Evolutionary conservation across 2,888 invertebrate genomes (phyloP), one percentile per base, ranked within the genome.

Genomic region (Odontocolon sp.): DNA sequence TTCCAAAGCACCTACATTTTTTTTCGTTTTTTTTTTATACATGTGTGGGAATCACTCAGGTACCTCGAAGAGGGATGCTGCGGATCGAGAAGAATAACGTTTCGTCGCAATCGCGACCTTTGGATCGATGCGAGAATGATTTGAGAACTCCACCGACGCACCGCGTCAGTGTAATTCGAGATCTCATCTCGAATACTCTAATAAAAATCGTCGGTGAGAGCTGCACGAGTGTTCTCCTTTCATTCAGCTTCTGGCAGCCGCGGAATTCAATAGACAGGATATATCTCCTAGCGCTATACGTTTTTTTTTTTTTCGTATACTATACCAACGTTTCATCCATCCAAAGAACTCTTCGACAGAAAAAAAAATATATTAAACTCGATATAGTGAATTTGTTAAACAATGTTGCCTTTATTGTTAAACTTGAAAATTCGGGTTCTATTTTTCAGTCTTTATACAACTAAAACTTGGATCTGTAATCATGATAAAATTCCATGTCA

Each of bases 121-220:
- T 67, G 67, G 26, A 47, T 67, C 54, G 47, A 33, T 26, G 21
- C 47, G 33, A 14, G 9, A 2, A 33, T 18, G 3, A 47, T 16
- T 26, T 54, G 28, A 21, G 47, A 56, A 71, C 23, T 47, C 31
- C 52, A 23, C n/a, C 54, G 67, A 45, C 45, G 54, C 33, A 26
- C 47, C 67, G 68, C 56, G 33, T 40, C 63, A 47, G 42, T 72
- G 84, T 85, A 84, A 84, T 82, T 82, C 69, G 84, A 84, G 84
- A 85, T 21, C 78, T 83, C 84, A 50, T 79, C 56, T 67, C 77
- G 36, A 56, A 68, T 72, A 50, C 63, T 52, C 40, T 63, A 57
- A 72, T 77, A 64, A 64, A 67, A 56, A 72, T 73, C 68, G 69
- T 79, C 78, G 79, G 31, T n/a, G 61, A 59, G 59, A 3, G 50